phyloP scores from a whole-genome alignment of 1,140 invertebrate species.

The Aleiodes sp. region DNA sequence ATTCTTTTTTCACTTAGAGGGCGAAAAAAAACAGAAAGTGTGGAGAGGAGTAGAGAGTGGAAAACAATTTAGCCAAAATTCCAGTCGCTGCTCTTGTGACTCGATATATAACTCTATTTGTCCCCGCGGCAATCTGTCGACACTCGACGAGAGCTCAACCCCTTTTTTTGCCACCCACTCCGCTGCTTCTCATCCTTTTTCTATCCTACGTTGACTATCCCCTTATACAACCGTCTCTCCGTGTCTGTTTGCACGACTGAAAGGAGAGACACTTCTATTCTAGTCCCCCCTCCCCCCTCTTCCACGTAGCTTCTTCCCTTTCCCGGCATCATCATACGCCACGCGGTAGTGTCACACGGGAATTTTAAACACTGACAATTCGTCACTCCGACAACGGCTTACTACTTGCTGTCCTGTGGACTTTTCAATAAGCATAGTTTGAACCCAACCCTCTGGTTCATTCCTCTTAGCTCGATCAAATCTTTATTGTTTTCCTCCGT shows the following conservation, averaged over 20 bases:
- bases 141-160: conserved; percentile 43
- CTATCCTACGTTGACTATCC: conserved; percentile 16
- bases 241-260: background rate
- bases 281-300: background rate
- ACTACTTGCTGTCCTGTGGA: background rate
- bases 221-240: conserved; percentile 15
- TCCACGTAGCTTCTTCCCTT: background rate
- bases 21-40: background rate
- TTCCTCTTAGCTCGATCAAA: no score
- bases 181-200: conserved; percentile 40
- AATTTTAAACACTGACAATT: conserved; percentile 61
- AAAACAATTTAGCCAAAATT: conserved; percentile 22
- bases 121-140: conserved; percentile 60
- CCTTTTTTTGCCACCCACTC: conserved; percentile 38
- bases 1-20: background rate
- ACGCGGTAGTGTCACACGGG: conserved; percentile 51
- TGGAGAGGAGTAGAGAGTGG: background rate
- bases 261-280: background rate
- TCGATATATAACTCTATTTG: conserved; percentile 59
- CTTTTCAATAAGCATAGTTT: conserved; percentile 7
- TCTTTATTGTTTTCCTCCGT: no score
- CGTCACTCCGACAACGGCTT: conserved; percentile 38
- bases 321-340: no score
- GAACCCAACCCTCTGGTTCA: no score
- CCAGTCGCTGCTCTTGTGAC: conserved; percentile 17